Conservation (phyloP, 2,113 vertebrate species). For the Otis tarda region DNA sequence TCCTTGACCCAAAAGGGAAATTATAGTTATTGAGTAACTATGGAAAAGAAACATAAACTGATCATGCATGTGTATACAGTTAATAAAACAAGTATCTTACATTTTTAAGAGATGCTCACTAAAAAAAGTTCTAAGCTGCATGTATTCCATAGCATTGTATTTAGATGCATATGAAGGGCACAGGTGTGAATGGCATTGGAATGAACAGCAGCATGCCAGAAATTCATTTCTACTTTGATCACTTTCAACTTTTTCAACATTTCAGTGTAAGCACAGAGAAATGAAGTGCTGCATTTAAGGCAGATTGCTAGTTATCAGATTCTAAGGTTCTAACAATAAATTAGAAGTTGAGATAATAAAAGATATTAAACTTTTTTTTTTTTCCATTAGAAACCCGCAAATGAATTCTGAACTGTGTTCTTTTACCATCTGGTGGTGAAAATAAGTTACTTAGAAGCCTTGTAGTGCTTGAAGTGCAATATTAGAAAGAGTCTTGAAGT, state of each 20-base stretch:
- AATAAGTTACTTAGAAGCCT: background rate
- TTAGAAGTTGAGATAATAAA: background rate
- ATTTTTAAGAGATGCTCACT: background rate
- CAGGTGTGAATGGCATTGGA: background rate
- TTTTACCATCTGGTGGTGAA: slow-evolving; percentile 55
- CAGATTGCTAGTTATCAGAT: background rate
- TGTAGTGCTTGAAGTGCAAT: background rate
- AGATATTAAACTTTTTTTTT: background rate
- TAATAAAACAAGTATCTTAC: background rate
- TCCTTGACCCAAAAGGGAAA: background rate
- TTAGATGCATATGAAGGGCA: background rate
- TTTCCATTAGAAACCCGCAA: background rate
- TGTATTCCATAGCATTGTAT: background rate
- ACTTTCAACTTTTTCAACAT: background rate
- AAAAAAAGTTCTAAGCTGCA: background rate
- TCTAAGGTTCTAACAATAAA: background rate
- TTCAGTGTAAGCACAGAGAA: background rate
- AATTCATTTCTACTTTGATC: background rate
- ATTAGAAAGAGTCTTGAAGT: background rate
- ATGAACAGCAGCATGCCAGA: background rate
- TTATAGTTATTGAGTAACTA: background rate
- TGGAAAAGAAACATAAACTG: background rate
- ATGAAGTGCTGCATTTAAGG: background rate
- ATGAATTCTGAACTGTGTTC: background rate
- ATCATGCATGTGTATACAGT: background rate